Evolutionary conservation across 2,113 vertebrate genomes (phyloP).

Genomic region (Mionectes macconnelli): DNA sequence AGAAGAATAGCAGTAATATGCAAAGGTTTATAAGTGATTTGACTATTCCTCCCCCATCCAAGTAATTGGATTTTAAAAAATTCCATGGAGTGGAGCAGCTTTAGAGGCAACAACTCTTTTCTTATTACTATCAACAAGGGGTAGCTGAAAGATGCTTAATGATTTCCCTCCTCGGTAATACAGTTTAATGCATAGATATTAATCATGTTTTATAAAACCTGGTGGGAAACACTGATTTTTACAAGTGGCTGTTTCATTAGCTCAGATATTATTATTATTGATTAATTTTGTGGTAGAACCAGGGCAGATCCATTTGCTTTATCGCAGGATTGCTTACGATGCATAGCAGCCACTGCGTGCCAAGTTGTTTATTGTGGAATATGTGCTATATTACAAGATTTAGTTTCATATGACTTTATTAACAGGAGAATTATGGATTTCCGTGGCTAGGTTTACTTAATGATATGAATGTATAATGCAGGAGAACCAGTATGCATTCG

Average conservation of each 20-base stretch:
- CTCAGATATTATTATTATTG: slow-evolving; percentile 15
- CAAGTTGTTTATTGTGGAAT: not conserved
- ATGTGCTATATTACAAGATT: not conserved
- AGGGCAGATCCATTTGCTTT: not conserved
- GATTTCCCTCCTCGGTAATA: not conserved
- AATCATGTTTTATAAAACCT: not conserved
- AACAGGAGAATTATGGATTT: not conserved
- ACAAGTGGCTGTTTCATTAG: slow-evolving; percentile 29
- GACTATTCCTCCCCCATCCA: not conserved
- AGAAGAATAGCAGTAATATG: slow-evolving; percentile 1
- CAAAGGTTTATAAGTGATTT: not conserved
- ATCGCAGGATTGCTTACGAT: not conserved
- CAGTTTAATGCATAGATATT: slow-evolving; percentile 9
- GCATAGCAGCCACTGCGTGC: not conserved
- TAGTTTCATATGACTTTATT: not conserved
- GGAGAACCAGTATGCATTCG: not conserved
- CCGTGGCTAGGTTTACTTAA: not conserved
- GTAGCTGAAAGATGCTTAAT: not conserved
- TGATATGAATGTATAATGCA: not conserved
- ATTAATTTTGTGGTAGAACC: not conserved
- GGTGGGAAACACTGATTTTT: not conserved
- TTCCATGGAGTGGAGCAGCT: not conserved
- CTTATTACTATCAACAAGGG: not conserved
- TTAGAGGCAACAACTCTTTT: not conserved
- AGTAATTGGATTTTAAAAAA: slow-evolving; percentile 26